phyloP scores from a whole-genome alignment of 2,888 invertebrate genomes.

The Ametastegia equiseti region DNA sequence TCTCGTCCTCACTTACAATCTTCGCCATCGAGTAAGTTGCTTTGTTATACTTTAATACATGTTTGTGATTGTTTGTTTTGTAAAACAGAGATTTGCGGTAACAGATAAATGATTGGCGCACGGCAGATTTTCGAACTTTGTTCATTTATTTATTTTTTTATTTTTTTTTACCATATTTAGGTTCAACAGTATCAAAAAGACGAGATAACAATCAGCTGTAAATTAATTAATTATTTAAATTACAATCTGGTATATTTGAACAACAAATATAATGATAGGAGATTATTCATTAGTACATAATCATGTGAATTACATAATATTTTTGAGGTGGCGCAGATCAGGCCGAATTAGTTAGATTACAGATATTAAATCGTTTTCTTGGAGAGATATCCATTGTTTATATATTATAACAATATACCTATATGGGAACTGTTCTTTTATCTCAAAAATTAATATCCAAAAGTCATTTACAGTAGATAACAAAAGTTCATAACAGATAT shows the following conservation, averaged over 20 bases:
- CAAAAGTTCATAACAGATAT: neutral
- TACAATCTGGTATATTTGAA: neutral
- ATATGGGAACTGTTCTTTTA: neutral
- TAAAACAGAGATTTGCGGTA: neutral
- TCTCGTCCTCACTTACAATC: slow-evolving; percentile 98
- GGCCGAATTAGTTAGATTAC: slow-evolving; percentile 14
- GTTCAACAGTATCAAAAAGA: slow-evolving; percentile 48
- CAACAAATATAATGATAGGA: neutral
- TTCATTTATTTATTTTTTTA: neutral
- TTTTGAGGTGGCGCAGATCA: neutral
- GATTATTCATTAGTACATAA: neutral
- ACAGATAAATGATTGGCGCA: neutral
- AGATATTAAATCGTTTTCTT: neutral
- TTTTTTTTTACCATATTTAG: neutral
- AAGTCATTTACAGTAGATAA: neutral
- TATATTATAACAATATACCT: neutral
- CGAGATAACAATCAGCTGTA: slow-evolving; percentile 10
- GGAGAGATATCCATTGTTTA: neutral
- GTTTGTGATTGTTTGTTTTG: neutral
- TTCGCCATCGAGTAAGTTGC: slow-evolving; percentile 93
- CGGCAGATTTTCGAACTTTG: neutral
- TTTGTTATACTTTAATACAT: neutral
- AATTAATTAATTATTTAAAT: neutral
- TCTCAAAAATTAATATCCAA: neutral
- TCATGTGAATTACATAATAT: slow-evolving; percentile 10